Base-by-base conservation (phyloP, 2,797 vertebrate genomes). In the Pangasius sanitwongsei region DNA sequence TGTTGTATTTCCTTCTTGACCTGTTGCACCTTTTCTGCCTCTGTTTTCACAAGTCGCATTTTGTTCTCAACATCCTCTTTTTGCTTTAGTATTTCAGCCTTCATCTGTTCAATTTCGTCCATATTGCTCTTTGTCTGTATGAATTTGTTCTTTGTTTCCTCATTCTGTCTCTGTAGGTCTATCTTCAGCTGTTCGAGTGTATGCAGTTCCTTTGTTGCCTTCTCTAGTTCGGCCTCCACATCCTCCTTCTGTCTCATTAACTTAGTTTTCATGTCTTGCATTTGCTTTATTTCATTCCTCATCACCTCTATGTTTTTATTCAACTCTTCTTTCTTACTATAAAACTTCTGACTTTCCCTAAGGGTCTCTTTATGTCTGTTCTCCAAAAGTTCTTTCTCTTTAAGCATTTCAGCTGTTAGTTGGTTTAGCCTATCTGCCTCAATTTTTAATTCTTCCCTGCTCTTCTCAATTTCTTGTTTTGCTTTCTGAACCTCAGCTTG, bases 31-130 rank as follows among this genome's bases (percentile, higher is more conserved):
- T 89, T 86, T 59, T 93, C 91, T 53, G 92, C 93, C 84, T 95
- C 94, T 67, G 67, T 87, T 90, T 92, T 90, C 23, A 83, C 85
- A 53, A 89, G 16, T 85, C 89, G 89, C 55, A 89, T 90, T 65
- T 94, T 93, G 55, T 67, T 90, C 63, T 94, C 91, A 37, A 92
- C 74, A 44, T 92, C 91, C 70, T 90, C 89, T 90, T 87, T 94
- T 70, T 94, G 92, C 63, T 44, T 91, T 63, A 92, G 82, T 31
- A 94, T 90, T 75, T 92, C 75, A 75, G 28, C 82, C 89, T 90
- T 90, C 6, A 91, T 92, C 83, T 59, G 88, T 84, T 94, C 87
- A 8, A 93, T 77, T 55, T 93, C 87, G n/a, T 91, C 15, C 87
- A 59, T 92, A 87, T 94, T 93, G 87, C 50, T 90, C 18, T 91